Evolutionary conservation across 2,797 vertebrate genomes (phyloP).

Genomic region (Sebastes elongatus): DNA sequence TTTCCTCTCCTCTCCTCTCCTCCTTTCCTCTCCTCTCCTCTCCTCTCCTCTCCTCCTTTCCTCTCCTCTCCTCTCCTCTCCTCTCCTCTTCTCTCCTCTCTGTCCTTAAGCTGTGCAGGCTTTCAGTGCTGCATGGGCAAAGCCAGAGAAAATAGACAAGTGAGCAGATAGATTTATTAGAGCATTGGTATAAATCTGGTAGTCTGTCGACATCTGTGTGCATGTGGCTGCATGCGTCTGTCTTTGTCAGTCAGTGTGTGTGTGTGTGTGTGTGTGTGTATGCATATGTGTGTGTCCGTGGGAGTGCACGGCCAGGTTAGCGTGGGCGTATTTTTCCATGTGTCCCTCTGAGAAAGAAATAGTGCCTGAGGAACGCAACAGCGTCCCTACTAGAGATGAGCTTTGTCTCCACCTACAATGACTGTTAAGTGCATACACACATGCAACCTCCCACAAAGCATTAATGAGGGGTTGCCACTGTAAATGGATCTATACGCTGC

Average conservation of each 20-base stretch:
- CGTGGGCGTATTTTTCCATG: conserved; percentile 67
- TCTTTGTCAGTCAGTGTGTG: conserved; percentile 20
- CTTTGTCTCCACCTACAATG: conserved; percentile 57
- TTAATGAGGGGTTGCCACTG: conserved; percentile 72
- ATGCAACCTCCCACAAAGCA: conserved; percentile 33
- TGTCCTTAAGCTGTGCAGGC: conserved; percentile 36
- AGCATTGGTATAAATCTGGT: conserved; percentile 75
- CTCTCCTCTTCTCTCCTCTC: background rate
- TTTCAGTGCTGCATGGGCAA: conserved; percentile 40
- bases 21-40: background rate
- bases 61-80: background rate
- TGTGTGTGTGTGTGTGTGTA: conserved; percentile 1
- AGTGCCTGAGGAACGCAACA: conserved; percentile 60
- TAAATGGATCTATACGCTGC: conserved; percentile 53
- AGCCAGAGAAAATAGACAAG: conserved; percentile 75
- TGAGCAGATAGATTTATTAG: conserved; percentile 77
- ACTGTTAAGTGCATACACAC: conserved; percentile 35
- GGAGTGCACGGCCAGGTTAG: conserved; percentile 53
- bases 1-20: accelerated
- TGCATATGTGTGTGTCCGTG: conserved; percentile 7
- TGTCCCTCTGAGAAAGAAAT: conserved; percentile 58
- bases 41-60: background rate
- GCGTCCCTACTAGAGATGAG: conserved; percentile 39
- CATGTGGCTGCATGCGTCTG: conserved; percentile 64
- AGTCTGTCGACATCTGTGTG: conserved; percentile 70